Base-by-base conservation (phyloP, 1,140 invertebrate species). In the Drosophila setifemur region DNA sequence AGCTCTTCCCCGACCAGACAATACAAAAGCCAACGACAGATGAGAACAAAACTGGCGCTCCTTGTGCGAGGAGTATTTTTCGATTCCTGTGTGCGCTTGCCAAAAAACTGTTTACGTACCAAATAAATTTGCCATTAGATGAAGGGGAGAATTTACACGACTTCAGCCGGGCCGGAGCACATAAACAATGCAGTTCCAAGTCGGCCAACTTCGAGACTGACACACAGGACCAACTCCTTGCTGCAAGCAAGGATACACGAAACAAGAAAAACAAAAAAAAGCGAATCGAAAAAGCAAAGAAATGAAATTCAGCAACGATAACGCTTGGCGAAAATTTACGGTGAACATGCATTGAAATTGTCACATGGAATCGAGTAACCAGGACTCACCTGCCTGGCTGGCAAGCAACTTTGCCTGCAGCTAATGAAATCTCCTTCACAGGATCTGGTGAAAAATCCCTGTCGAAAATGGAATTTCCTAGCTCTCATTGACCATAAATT, bases 71-170 rank as follows among this genome's bases (percentile, higher is more conserved):
- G 9, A 29, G 18, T n/a, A n/a, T n/a, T 54, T 33, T 42, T 44
- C 31, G 31, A 70, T 60, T 21, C 55, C 50, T 25, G 50, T 23
- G 35, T 37, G 33, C 14, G 25, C 25, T 19, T 58, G 57, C 57
- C 57, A 76, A 67, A 81, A 67, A 64, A 64, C 42, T 75, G 77
- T 82, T 75, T 81, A 74, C 71, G 50, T 67, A 73, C 64, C 71
- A 86, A 81, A 86, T 86, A 86, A 81, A 86, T 86, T 86, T 76
- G 37, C 72, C 72, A 87, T 86, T 81, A 81, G 68, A 73, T 53
- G 53, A 60, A 40, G 61, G 29, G 48, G 18, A 52, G 40, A 64
- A 68, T 61, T 64, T 67, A 69, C 68, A 82, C 61, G 72, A 63
- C 53, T 60, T 58, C 60, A 55, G 69, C 25, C 53, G 43, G 52